Percentiles rank a stretch among this genome's conserved stretches.
phyloP scores from a whole-genome alignment of 2,797 vertebrate genomes.

The Brachyrhaphis roseni region DNA sequence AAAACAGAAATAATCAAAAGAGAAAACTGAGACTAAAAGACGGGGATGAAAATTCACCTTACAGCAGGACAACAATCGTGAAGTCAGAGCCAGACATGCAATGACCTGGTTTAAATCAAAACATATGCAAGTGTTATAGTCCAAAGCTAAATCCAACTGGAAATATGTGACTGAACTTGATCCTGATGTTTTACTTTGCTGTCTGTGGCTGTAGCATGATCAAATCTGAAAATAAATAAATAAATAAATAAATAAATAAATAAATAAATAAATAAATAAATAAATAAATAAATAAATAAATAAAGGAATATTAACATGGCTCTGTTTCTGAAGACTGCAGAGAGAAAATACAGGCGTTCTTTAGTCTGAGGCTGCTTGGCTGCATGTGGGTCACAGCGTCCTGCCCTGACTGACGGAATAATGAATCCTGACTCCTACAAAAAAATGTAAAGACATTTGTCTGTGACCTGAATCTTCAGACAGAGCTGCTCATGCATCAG shows the following conservation, averaged over 20 bases:
- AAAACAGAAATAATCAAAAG: too few relatives aligned
- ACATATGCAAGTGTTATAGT: neutral
- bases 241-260: too few relatives aligned
- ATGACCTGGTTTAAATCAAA: neutral
- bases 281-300: too few relatives aligned
- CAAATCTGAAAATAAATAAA: neutral
- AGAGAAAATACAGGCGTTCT: neutral
- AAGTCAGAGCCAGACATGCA: neutral
- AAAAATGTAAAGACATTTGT: slow-evolving; percentile 11
- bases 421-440: neutral
- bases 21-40: too few relatives aligned
- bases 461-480: slow-evolving; percentile 7
- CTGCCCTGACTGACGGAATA: neutral
- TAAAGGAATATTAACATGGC: neutral
- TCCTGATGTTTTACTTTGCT: neutral
- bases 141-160: neutral
- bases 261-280: too few relatives aligned
- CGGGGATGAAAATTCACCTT: too few relatives aligned
- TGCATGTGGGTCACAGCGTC: neutral
- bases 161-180: neutral
- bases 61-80: neutral
- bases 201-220: neutral
- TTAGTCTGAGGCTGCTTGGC: too few relatives aligned
- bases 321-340: neutral
- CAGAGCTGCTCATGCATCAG: neutral